Evolutionary conservation across 2,888 invertebrate species (phyloP).

Genomic region (Tillus elongatus): DNA sequence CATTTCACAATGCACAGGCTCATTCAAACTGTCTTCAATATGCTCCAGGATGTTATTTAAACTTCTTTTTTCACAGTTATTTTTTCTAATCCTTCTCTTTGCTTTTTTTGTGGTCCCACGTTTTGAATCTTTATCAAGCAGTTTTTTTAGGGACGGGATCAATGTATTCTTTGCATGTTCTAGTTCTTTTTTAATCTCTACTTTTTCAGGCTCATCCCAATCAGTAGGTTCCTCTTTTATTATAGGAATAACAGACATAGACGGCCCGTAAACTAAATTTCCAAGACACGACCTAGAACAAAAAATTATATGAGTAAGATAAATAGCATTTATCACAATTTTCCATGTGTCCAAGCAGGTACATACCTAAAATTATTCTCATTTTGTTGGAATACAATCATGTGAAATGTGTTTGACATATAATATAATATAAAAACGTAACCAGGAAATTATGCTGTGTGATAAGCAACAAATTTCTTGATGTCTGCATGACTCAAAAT

Average conservation of each 20-base stretch:
- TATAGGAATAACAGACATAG: neutral
- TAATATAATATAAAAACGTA: too few species aligned
- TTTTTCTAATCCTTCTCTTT: constrained; percentile 22
- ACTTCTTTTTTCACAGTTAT: constrained; percentile 19
- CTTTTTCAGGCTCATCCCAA: neutral
- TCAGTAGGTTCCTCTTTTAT: neutral
- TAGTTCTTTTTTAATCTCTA: neutral
- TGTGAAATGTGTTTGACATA: too few species aligned
- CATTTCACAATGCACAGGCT: constrained; percentile 45
- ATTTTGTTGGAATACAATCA: too few species aligned
- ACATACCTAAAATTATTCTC: too few species aligned
- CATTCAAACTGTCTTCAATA: constrained; percentile 18
- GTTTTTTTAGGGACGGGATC: neutral
- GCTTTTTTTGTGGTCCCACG: constrained; percentile 28
- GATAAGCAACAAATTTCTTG: too few species aligned
- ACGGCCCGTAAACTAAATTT: neutral
- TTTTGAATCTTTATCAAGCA: too few species aligned
- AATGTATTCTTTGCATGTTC: constrained; percentile 16
- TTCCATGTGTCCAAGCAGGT: too few species aligned
- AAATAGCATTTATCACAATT: too few species aligned
- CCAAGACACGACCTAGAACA: too few species aligned
- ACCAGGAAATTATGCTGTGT: too few species aligned
- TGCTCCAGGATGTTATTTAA: neutral
- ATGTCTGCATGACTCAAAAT: too few species aligned
- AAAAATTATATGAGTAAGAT: too few species aligned